Evolutionary conservation across 2,113 vertebrate genomes (phyloP).

Genomic region (Mirounga angustirostris): DNA sequence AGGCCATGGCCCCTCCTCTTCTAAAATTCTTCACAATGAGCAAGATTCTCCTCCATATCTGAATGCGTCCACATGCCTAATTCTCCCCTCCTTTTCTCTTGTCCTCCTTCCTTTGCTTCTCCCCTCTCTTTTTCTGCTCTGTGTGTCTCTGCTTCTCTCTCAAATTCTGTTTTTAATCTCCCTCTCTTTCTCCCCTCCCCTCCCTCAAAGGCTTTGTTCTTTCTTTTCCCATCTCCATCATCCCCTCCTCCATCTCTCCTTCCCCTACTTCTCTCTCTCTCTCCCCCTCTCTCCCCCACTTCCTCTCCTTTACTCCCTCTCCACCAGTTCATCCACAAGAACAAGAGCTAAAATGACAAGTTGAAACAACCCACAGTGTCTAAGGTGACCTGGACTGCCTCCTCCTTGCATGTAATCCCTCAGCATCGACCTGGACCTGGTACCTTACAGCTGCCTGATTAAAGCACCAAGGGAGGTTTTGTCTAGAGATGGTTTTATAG

Average conservation of each 20-base stretch:
- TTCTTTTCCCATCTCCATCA: background rate
- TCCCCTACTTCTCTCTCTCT: background rate
- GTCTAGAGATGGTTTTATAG: constrained; percentile 59
- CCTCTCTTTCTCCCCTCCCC: background rate
- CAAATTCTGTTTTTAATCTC: background rate
- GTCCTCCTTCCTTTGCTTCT: background rate
- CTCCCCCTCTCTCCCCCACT: background rate
- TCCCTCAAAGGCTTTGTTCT: background rate
- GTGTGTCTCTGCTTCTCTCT: background rate
- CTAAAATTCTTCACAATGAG: background rate
- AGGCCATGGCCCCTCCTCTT: background rate
- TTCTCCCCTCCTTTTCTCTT: background rate
- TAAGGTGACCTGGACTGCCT: background rate
- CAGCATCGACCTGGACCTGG: constrained; percentile 41
- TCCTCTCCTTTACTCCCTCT: background rate
- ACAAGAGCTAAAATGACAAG: background rate
- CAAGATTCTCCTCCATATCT: background rate
- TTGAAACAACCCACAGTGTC: background rate
- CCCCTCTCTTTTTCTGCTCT: background rate
- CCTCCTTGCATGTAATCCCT: background rate
- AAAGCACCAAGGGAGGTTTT: constrained; percentile 21
- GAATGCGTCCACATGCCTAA: background rate
- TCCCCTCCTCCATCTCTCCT: background rate
- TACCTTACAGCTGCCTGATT: constrained; percentile 54
- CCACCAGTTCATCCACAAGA: background rate